phyloP scores from a whole-genome alignment of 2,113 vertebrate genomes.

The Sylvietta virens region DNA sequence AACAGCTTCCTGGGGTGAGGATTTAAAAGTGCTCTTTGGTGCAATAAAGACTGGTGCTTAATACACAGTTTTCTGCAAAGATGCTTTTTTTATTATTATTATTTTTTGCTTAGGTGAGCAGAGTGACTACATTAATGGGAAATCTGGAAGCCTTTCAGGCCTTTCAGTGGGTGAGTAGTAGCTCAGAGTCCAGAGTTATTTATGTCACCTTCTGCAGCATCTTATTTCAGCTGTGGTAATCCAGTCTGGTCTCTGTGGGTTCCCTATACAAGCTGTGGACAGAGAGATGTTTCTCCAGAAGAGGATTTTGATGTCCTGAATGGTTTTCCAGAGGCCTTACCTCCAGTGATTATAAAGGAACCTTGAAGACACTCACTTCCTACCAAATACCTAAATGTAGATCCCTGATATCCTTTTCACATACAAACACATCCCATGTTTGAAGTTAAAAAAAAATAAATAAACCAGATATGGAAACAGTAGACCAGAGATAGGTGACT shows the following conservation, averaged over 20 bases:
- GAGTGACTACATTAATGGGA: background rate
- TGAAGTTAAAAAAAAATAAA: background rate
- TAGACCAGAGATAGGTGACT: background rate
- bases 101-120: background rate
- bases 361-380: background rate
- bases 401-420: background rate
- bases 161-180: background rate
- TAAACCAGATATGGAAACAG: background rate
- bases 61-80: background rate
- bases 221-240: background rate
- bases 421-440: background rate
- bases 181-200: background rate
- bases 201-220: background rate
- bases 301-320: background rate
- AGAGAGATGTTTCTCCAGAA: background rate
- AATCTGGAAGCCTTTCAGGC: background rate
- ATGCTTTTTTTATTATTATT: background rate
- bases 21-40: background rate
- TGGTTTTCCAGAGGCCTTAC: background rate
- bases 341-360: background rate
- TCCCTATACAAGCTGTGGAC: background rate
- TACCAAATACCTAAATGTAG: background rate
- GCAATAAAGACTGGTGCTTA: background rate
- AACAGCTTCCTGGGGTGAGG: background rate
- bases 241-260: background rate